A percentile compares a stretch with the other conserved stretches of the same genome.
Evolutionary conservation across 1,140 invertebrate species (phyloP).

Genomic region (Bombus difficillimus): DNA sequence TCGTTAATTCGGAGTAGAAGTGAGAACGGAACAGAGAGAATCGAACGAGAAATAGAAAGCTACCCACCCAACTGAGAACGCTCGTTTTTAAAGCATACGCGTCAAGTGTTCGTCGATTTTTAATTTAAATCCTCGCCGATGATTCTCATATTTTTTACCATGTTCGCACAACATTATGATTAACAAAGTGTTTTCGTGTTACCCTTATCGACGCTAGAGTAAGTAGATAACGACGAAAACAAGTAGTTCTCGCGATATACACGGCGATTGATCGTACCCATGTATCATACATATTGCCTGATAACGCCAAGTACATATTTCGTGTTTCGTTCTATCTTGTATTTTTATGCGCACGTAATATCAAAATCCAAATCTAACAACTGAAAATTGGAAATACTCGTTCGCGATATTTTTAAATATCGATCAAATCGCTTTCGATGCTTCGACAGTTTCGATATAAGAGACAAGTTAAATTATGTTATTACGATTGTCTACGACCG

Average conservation of each 20-base stretch:
- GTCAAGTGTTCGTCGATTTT: background rate
- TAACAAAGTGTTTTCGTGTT: background rate
- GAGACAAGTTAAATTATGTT: background rate
- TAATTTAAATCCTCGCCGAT: background rate
- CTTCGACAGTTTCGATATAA: accelerated
- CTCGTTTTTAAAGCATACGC: background rate
- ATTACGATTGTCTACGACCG: background rate
- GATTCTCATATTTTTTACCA: background rate
- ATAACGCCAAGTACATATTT: background rate
- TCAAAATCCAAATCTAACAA: background rate
- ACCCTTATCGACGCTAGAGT: background rate
- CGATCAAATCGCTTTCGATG: background rate
- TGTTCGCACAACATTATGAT: background rate
- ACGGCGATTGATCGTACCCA: background rate
- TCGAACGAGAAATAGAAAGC: constrained; percentile 31
- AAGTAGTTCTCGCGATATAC: background rate
- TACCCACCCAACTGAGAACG: background rate
- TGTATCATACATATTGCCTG: too few species aligned
- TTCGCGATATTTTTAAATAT: background rate
- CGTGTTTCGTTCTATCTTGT: too few species aligned
- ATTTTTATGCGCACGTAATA: accelerated
- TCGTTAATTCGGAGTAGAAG: constrained; percentile 32
- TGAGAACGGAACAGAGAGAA: constrained; percentile 3
- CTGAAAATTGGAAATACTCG: background rate
- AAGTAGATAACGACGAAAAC: background rate